Evolutionary conservation across 2,113 vertebrate species (phyloP).

Genomic region (Triplophysa tibetana): DNA sequence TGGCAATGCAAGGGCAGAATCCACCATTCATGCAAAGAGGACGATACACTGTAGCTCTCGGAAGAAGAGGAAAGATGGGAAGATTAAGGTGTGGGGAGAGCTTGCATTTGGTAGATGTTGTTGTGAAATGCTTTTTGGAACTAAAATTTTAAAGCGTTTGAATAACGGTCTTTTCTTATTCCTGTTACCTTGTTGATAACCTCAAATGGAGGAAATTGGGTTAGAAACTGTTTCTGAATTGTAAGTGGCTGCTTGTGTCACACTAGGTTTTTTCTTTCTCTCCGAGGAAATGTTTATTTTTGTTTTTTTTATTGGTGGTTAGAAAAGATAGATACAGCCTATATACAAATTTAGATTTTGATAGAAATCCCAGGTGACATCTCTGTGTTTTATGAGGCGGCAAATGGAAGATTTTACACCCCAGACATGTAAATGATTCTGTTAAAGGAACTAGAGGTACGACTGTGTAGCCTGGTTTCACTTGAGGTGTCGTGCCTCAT

Average conservation of each 20-base stretch:
- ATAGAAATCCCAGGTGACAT: slow-evolving; percentile 35
- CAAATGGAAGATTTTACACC: slow-evolving; percentile 51
- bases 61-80: slow-evolving; percentile 30
- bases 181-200: not conserved
- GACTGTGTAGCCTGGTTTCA: slow-evolving; percentile 40
- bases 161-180: not conserved
- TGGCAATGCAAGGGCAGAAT: slow-evolving; percentile 73
- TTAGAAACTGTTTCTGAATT: too few relatives aligned
- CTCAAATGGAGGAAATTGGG: too few relatives aligned
- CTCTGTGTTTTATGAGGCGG: slow-evolving; percentile 45
- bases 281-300: not conserved
- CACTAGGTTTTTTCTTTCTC: too few relatives aligned
- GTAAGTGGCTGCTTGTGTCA: too few relatives aligned
- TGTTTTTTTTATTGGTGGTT: not conserved
- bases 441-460: slow-evolving; percentile 57
- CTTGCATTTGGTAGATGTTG: slow-evolving; percentile 11
- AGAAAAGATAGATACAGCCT: not conserved
- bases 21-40: slow-evolving; percentile 63
- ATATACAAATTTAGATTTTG: not conserved
- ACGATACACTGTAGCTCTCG: slow-evolving; percentile 60
- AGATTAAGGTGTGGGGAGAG: slow-evolving; percentile 48
- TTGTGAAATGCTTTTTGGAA: slow-evolving; percentile 1
- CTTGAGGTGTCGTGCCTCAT: slow-evolving; percentile 38
- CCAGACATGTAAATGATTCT: slow-evolving; percentile 55
- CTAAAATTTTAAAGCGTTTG: not conserved